A percentile compares a stretch with the other conserved stretches of the same genome.
These are phyloP conservation scores for Himalopsyche japonica DNA, from an alignment of 2,888 invertebrate genomes.

Conservation along the genomic window DNA sequence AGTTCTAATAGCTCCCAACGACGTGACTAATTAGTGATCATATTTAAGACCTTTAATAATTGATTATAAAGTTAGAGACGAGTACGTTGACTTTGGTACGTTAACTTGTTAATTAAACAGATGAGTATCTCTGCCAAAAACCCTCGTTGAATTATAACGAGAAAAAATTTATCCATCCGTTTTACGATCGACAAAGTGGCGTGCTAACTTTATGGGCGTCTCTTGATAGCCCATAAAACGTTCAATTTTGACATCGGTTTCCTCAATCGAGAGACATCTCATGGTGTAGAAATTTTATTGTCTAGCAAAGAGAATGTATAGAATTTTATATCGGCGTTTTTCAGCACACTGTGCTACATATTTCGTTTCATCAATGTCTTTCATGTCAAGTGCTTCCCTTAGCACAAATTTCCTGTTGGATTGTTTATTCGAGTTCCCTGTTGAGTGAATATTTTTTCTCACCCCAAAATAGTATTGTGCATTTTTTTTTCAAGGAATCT, in stretches of 20 bases:
- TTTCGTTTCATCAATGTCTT: neutral
- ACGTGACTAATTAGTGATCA: too few relatives aligned
- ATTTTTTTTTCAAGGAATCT: too few relatives aligned
- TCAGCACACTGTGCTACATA: neutral
- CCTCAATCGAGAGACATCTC: slow-evolving; percentile 5
- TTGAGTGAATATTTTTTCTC: too few relatives aligned
- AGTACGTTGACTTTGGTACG: neutral
- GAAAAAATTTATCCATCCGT: slow-evolving; percentile 1
- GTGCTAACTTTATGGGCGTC: slow-evolving; percentile 17
- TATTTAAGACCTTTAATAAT: too few relatives aligned
- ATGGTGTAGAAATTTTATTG: neutral
- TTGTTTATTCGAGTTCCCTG: too few relatives aligned
- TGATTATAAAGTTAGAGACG: neutral
- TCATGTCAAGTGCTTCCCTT: neutral
- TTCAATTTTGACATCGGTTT: slow-evolving; percentile 28
- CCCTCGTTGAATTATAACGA: neutral
- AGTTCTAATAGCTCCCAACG: too few relatives aligned
- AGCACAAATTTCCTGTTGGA: neutral
- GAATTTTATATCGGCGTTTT: neutral
- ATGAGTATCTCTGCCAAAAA: neutral
- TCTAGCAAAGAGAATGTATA: neutral
- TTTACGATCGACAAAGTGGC: slow-evolving; percentile 21
- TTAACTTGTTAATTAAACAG: neutral
- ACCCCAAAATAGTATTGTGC: too few relatives aligned
- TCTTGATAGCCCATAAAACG: slow-evolving; percentile 28